phyloP scores from a whole-genome alignment of 2,888 invertebrate species.

The Lypha dubia region DNA sequence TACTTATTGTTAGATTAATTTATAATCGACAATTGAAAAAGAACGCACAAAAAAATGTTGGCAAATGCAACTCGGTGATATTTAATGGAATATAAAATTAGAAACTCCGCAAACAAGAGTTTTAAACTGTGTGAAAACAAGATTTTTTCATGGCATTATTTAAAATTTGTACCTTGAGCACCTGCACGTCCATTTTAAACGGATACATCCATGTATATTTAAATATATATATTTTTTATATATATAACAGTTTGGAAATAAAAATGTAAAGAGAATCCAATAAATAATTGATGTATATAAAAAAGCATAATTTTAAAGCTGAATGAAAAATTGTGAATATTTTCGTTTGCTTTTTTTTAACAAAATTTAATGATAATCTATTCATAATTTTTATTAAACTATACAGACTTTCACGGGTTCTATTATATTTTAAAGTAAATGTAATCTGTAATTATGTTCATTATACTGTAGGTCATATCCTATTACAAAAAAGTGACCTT shows the following conservation, averaged over 20 bases:
- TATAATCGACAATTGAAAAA: too few species aligned
- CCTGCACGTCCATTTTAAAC: slow-evolving; percentile 79
- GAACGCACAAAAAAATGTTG: too few species aligned
- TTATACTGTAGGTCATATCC: too few species aligned
- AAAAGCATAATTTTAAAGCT: background rate
- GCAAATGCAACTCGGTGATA: slow-evolving; percentile 32
- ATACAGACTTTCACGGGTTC: too few species aligned
- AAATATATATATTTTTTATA: too few species aligned
- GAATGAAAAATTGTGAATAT: slow-evolving; percentile 31
- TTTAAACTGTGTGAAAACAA: slow-evolving; percentile 38
- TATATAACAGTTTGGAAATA: slow-evolving; percentile 66
- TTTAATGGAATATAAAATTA: slow-evolving; percentile 1
- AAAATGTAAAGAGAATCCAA: slow-evolving; percentile 64
- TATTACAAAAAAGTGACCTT: too few species aligned
- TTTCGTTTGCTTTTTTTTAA: background rate
- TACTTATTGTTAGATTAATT: too few species aligned
- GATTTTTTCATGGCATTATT: slow-evolving; percentile 51
- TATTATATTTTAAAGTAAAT: too few species aligned
- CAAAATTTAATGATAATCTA: too few species aligned
- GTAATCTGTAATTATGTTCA: too few species aligned
- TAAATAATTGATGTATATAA: slow-evolving; percentile 60
- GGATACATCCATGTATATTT: slow-evolving; percentile 57
- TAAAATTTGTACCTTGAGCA: slow-evolving; percentile 82
- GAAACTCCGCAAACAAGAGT: slow-evolving; percentile 55
- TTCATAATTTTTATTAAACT: too few species aligned